A percentile compares a stretch with the other conserved stretches of the same genome.
These are phyloP conservation scores for Tetraodon nigroviridis DNA, from an alignment of 2,113 vertebrate genomes.

Conservation along the genomic window DNA sequence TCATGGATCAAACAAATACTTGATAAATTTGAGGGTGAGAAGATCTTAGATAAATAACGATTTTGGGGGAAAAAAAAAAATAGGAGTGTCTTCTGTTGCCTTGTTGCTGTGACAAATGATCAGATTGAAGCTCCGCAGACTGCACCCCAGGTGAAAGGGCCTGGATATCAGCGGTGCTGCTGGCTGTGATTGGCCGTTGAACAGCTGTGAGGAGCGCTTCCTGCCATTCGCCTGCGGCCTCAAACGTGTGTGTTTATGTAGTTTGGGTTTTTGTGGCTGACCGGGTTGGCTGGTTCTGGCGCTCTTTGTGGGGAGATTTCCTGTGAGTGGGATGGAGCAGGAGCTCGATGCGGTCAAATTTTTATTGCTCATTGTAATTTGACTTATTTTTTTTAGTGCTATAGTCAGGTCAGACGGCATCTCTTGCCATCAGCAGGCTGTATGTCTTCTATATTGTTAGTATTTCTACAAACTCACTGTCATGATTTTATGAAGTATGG, in stretches of 20 bases:
- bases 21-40: no score
- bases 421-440: neutral
- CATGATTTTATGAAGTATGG: constrained; percentile 45
- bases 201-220: constrained; percentile 40
- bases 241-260: constrained; percentile 50
- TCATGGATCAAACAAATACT: no score
- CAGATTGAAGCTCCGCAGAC: constrained; percentile 55
- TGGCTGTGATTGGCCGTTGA: constrained; percentile 19
- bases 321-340: no score
- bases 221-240: constrained; percentile 47
- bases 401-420: neutral
- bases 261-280: constrained; percentile 30
- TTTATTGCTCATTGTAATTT: neutral
- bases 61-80: no score
- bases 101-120: constrained; percentile 9
- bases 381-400: neutral
- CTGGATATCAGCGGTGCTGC: constrained; percentile 32
- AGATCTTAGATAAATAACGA: no score
- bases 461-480: constrained; percentile 38
- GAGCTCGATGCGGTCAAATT: neutral
- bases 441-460: constrained; percentile 36
- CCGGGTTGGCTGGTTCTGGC: constrained; percentile 8
- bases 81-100: no score
- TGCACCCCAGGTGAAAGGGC: constrained; percentile 45
- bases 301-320: no score